Base-by-base conservation (phyloP, 2,113 vertebrate genomes). In the Heliornis fulica region DNA sequence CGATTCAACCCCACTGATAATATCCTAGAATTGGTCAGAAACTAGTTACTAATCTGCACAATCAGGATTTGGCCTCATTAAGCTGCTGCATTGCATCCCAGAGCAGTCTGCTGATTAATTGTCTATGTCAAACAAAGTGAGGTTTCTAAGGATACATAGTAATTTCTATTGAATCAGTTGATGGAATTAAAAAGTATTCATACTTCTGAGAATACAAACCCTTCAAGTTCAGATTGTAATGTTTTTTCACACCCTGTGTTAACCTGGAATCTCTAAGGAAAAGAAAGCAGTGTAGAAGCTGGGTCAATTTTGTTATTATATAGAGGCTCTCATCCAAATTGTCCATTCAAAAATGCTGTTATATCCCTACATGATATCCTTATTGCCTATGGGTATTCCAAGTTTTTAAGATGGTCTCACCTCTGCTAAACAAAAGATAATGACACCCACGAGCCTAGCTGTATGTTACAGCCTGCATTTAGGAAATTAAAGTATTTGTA, bases 91-190 rank as follows among this genome's bases (percentile, higher is more conserved):
- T 88, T 90, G 48, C 53, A 79, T 61, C 50, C 53, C 63, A 76
- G 23, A 86, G 79, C 28, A 59, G 19, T 34, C 79, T 69, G 15
- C 54, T 70, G 36, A 87, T 86, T 64, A 88, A 69, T 15, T 83
- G 54, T 22, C 2, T 41, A 29, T 53, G 80, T 80, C 87, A 87
- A 80, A 89, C n/a, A 94, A 91, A 72, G 81, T 66, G 41, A 91
- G 15, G 69, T 95, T 93, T 81, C 83, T 94, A 95, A 89, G 72
- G 87, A 89, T 93, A 94, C 72, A 77, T 15, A 43, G 21, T 46
- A 59, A 78, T 78, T 93, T 63, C 43, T 78, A 87, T 66, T 90
- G 64, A 65, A 90, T 57, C 56, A 38, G 15, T 28, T 40, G 1
- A 71, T 32, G 25, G 72, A 75, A 91, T 59, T 94, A 77, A 83